Evolutionary conservation across 2,797 vertebrate species (phyloP), one percentile per base, ranked within the genome.

Genomic region (Phyllotis vaccarum): DNA sequence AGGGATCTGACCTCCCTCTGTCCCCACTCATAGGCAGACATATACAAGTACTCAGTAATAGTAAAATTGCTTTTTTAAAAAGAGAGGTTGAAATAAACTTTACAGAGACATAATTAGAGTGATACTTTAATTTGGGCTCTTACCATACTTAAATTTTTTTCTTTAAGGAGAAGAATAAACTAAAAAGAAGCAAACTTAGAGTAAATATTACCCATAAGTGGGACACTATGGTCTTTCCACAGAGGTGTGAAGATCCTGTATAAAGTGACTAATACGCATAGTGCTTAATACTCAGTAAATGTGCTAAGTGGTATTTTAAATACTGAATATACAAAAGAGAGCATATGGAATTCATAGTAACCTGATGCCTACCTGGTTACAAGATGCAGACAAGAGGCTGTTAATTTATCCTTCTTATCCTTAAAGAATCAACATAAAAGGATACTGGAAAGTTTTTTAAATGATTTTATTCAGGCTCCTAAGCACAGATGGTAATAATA

Each of bases 361-460:
- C 52, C 43, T 76, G 58, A 52, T 87, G 19, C n/a, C 68, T 58
- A 79, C 17, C 34, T 79, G 24, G 46, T 49, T 24, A 52, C 14
- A 54, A 79, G 68, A 66, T 34, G 6, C 9, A 90, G 80, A 68
- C 37, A 64, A 49, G 94, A 93, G 5, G 7, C 34, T 64, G n/a
- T 62, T 2, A 12, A 52, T 22, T 88, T 43, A 14, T 3, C 27
- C 34, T 93, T 85, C 66, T 52, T 93, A 54, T 75, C 46, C 62
- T 93, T 81, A 62, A 76, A 40, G 52, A 94, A 81, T 95, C 52
- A 95, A 76, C 81, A 93, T 72, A 83, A 94, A 60, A 89, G 64
- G 76, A 9, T 16, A 62, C 5, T 8, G 58, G 58, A 22, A 79
- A 85, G 31, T 37, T 83, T 70, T 85, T 34, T 3, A 68, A 89